Conservation (phyloP, 2,888 invertebrate species). For the Beris morrisii region DNA sequence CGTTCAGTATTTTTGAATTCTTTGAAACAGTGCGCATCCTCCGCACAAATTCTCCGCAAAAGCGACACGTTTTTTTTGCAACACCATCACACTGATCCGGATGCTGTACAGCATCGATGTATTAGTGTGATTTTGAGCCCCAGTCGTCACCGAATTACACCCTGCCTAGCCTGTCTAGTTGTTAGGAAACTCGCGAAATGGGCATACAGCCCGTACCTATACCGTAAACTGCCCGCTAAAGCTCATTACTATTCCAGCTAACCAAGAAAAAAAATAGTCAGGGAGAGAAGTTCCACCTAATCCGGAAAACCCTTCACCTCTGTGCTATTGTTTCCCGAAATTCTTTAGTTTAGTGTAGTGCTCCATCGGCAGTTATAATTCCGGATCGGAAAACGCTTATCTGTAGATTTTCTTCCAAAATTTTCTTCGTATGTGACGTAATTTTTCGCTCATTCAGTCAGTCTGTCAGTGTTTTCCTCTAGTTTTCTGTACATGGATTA, state of each 20-base stretch:
- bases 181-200: conserved; percentile 36
- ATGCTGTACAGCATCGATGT: conserved; percentile 11
- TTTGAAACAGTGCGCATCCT: conserved; percentile 9
- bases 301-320: background rate
- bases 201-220: conserved; percentile 25
- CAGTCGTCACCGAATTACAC: background rate
- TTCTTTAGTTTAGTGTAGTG: background rate
- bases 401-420: too few relatives aligned
- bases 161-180: conserved; percentile 24
- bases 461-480: too few relatives aligned
- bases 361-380: background rate
- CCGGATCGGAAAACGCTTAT: too few relatives aligned
- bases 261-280: background rate
- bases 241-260: background rate
- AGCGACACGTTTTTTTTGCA: too few relatives aligned
- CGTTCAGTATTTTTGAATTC: background rate
- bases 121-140: conserved; percentile 18
- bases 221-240: background rate
- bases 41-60: conserved; percentile 2
- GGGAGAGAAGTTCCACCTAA: background rate
- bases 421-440: too few relatives aligned
- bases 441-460: too few relatives aligned
- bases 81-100: conserved; percentile 6
- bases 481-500: too few relatives aligned
- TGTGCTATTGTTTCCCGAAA: background rate